These are phyloP conservation scores for Hoplodrina ambigua DNA, from an alignment of 2,888 invertebrate genomes.

Conservation along the genomic window DNA sequence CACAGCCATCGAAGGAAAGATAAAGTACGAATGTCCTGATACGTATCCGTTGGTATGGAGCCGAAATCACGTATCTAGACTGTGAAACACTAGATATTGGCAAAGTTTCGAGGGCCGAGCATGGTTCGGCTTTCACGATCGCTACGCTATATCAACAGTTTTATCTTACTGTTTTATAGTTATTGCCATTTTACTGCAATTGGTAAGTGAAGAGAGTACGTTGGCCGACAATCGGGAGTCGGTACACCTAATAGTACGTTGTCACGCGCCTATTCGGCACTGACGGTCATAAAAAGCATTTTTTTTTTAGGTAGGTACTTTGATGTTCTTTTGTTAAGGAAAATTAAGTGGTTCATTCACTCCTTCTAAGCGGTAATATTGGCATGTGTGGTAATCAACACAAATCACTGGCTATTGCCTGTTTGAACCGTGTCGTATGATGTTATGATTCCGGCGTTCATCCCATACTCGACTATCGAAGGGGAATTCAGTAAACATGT, in stretches of 20 bases:
- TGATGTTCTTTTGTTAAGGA: neutral
- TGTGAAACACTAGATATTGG: constrained; percentile 72
- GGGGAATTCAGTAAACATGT: neutral
- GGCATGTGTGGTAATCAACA: constrained; percentile 8
- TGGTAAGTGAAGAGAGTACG: constrained; percentile 47
- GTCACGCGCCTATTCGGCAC: constrained; percentile 39
- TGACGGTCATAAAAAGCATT: constrained; percentile 9
- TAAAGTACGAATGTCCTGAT: constrained; percentile 55
- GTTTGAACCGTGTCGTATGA: neutral
- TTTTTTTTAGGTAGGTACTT: constrained; percentile 20
- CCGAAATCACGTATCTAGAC: constrained; percentile 62
- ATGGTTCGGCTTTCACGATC: constrained; percentile 68
- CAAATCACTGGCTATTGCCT: neutral
- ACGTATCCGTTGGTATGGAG: constrained; percentile 50
- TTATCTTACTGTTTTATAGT: constrained; percentile 61
- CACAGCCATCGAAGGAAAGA: constrained; percentile 39
- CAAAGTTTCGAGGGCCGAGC: constrained; percentile 74
- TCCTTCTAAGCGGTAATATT: constrained; percentile 3
- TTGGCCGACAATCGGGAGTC: constrained; percentile 11
- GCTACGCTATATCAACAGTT: constrained; percentile 65
- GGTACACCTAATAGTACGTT: constrained; percentile 29
- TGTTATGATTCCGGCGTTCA: neutral
- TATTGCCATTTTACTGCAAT: constrained; percentile 54
- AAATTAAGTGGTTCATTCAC: constrained; percentile 13
- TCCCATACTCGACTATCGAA: neutral